Conservation (phyloP, 2,113 vertebrate genomes). For the Micromys minutus region DNA sequence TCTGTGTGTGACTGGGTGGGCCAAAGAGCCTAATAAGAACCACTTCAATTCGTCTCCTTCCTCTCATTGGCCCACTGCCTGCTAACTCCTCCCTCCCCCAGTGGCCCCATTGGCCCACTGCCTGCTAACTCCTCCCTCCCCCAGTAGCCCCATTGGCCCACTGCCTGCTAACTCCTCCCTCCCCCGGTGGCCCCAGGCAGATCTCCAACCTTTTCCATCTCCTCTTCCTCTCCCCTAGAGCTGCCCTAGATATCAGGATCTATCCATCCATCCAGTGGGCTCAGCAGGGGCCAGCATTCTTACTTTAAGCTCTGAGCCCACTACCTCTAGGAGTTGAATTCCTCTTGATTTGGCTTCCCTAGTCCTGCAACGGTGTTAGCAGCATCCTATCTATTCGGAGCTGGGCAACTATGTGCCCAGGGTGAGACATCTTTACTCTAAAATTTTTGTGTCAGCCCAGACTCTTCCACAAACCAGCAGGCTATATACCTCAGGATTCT, state of each 20-base stretch:
- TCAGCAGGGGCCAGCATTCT: background rate
- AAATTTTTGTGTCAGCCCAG: background rate
- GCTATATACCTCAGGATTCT: background rate
- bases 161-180: background rate
- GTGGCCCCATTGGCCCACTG: too few relatives aligned
- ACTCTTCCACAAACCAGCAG: background rate
- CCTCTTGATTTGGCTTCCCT: background rate
- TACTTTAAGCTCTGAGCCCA: background rate
- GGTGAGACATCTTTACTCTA: background rate
- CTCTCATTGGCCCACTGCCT: background rate
- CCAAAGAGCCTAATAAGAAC: background rate
- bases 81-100: too few relatives aligned
- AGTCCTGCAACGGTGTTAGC: background rate
- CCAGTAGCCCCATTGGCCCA: too few relatives aligned
- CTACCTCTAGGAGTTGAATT: too few relatives aligned
- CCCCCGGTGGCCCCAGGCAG: accelerated
- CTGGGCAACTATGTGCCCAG: background rate
- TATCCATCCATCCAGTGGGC: background rate
- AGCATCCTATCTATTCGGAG: background rate
- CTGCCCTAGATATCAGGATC: background rate
- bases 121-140: too few relatives aligned
- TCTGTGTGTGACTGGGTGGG: background rate
- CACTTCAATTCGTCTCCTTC: background rate
- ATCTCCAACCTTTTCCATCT: background rate
- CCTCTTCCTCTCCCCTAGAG: background rate